Base-by-base conservation (phyloP, 2,797 vertebrate species). In the Labeo calbasu region DNA sequence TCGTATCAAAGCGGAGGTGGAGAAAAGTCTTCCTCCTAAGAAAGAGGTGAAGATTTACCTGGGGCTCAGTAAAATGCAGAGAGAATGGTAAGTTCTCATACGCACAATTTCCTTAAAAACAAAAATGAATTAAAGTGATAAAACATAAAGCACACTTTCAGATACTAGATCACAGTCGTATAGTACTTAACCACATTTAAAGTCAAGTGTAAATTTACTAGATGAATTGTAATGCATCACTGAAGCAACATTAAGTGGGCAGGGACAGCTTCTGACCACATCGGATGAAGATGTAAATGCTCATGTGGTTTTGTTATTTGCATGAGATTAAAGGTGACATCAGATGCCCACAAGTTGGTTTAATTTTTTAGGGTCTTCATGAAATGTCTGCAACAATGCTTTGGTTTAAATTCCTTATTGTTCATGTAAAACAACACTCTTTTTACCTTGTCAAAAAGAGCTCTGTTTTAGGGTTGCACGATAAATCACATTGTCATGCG, bases 1-100 rank as follows among this genome's bases (percentile, higher is more conserved):
- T 80, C 94, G 96, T 86, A 96, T 97, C 87, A 97, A 97, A 87
- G 96, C 95, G 53, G 96, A 97, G 59, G 96, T 97, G 87, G 96
- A 97, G 87, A 97, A 96, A 82, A 96, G 95, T 90, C 93, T 97
- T 72, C 96, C 95, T 85, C 96, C 96, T 0, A 97, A 97, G 88
- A 97, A 97, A 86, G 96, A 97, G 92, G 94, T 96, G 40, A 97
- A 97, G 92, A 96, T 97, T 84, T 97, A 97, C 8, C 95, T 97
- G 75, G 96, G 96, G 51, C 96, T 97, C 73, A 97, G 96, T 92
- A 97, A 97, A 91, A 97, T 97, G 96, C 96, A 97, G 9, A 92
- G 96, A 86, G 96, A 97, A 92, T 97, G 96, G 96, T 96, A 90
- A 87, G 94, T 90, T 88, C 88, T 6, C 79, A 55, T 36, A 48